Evolutionary conservation across 2,113 vertebrate species (phyloP).

Genomic region (Pleuronectes platessa): DNA sequence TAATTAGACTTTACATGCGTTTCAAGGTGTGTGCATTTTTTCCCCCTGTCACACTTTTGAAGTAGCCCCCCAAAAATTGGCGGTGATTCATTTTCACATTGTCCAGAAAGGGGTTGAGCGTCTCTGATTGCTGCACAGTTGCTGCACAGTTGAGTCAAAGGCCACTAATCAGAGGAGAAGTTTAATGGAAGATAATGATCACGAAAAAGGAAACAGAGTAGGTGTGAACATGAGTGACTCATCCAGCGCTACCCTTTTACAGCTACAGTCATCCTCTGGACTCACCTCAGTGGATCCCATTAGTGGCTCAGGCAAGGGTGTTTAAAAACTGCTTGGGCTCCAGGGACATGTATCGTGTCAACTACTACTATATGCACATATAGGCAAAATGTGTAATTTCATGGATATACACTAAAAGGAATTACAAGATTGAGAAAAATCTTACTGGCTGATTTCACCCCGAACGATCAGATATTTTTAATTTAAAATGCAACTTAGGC

Average conservation of each 20-base stretch:
- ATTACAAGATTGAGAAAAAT: no score
- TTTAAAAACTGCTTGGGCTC: background rate
- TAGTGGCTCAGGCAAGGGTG: background rate
- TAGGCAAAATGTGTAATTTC: background rate
- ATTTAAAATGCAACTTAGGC: background rate
- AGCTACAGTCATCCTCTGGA: background rate
- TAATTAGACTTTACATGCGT: background rate
- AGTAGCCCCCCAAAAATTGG: background rate
- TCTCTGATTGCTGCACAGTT: background rate
- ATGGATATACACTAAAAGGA: no score
- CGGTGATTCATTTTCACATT: background rate
- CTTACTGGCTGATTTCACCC: no score
- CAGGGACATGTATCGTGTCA: background rate
- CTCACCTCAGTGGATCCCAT: constrained; percentile 22
- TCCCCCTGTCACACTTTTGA: background rate
- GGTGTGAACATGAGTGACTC: constrained; percentile 34
- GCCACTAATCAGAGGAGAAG: constrained; percentile 35
- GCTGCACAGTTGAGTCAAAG: constrained; percentile 14
- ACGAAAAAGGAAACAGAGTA: constrained; percentile 7
- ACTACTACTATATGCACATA: background rate
- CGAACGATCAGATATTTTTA: no score
- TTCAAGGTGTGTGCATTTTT: background rate
- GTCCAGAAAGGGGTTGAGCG: background rate
- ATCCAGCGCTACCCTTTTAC: background rate
- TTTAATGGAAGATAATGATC: constrained; percentile 30